phyloP scores from a whole-genome alignment of 2,888 invertebrate genomes.

The Heliconius erato region DNA sequence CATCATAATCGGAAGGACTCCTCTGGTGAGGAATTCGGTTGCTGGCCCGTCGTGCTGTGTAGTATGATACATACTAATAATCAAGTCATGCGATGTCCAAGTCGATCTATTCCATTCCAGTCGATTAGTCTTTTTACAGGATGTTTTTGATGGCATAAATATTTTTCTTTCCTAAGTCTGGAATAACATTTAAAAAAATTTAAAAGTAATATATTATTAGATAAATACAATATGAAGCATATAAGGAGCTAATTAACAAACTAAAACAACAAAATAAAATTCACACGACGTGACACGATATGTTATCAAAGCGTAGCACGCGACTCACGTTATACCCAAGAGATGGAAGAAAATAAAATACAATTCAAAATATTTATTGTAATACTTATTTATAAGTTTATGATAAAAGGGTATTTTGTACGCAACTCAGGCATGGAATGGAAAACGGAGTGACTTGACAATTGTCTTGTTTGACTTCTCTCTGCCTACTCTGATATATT shows the following conservation, averaged over 20 bases:
- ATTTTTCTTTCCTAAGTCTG: too few species aligned
- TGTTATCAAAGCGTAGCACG: conserved; percentile 4
- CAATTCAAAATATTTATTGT: neutral
- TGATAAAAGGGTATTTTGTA: neutral
- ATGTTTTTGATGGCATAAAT: too few species aligned
- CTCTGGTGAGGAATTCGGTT: too few species aligned
- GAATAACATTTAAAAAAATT: too few species aligned
- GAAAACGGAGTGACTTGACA: neutral
- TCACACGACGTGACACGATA: neutral
- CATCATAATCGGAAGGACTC: too few species aligned
- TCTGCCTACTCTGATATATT: neutral
- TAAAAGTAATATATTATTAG: too few species aligned
- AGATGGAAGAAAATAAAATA: conserved; percentile 1
- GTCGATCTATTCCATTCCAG: too few species aligned
- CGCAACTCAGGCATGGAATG: neutral
- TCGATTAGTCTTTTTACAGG: too few species aligned
- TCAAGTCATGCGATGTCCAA: too few species aligned
- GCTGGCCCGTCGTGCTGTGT: too few species aligned
- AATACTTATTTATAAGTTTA: neutral
- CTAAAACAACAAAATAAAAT: neutral
- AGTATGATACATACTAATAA: too few species aligned
- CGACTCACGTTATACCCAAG: conserved; percentile 11
- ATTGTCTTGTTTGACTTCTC: neutral
- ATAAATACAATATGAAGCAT: neutral
- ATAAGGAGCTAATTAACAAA: conserved; percentile 6